A percentile compares a stretch with the other conserved stretches of the same genome.
phyloP scores from a whole-genome alignment of 2,113 vertebrate species.

The Mormyrus lacerda region DNA sequence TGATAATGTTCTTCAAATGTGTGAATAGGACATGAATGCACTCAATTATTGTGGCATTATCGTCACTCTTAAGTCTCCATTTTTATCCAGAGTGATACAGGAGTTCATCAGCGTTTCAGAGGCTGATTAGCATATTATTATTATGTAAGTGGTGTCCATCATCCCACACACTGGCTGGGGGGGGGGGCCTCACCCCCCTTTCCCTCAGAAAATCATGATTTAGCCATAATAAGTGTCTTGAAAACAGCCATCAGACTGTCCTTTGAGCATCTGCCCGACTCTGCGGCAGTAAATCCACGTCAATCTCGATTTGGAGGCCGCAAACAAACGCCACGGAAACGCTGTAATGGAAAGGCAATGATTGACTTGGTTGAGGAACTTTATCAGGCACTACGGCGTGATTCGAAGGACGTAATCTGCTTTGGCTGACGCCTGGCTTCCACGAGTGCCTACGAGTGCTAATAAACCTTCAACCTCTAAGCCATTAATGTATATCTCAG shows the following conservation, averaged over 20 bases:
- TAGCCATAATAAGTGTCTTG: constrained; percentile 45
- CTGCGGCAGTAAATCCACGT: constrained; percentile 62
- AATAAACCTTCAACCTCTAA: constrained; percentile 62
- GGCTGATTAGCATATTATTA: constrained; percentile 58
- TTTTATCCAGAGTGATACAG: constrained; percentile 34
- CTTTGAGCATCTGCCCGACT: constrained; percentile 54
- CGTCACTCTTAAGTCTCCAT: constrained; percentile 33
- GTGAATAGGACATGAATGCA: constrained; percentile 36
- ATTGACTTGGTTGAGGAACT: constrained; percentile 65
- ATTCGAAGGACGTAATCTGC: constrained; percentile 65
- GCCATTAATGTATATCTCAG: constrained; percentile 53
- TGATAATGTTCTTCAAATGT: constrained; percentile 7
- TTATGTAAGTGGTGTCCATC: constrained; percentile 53
- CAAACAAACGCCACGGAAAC: constrained; percentile 44
- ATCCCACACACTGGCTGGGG: constrained; percentile 52
- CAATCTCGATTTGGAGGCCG: constrained; percentile 59
- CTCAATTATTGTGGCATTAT: constrained; percentile 50
- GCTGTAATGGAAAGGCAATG: constrained; percentile 61
- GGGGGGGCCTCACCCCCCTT: constrained; percentile 36
- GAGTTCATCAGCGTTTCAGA: constrained; percentile 55
- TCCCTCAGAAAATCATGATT: constrained; percentile 30
- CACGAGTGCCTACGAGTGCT: constrained; percentile 51
- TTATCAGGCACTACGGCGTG: constrained; percentile 60
- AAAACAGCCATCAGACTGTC: constrained; percentile 52
- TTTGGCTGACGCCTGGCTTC: constrained; percentile 51